Evolutionary conservation across 2,797 vertebrate genomes (phyloP).

Genomic region (Petrocephalus sullivani): DNA sequence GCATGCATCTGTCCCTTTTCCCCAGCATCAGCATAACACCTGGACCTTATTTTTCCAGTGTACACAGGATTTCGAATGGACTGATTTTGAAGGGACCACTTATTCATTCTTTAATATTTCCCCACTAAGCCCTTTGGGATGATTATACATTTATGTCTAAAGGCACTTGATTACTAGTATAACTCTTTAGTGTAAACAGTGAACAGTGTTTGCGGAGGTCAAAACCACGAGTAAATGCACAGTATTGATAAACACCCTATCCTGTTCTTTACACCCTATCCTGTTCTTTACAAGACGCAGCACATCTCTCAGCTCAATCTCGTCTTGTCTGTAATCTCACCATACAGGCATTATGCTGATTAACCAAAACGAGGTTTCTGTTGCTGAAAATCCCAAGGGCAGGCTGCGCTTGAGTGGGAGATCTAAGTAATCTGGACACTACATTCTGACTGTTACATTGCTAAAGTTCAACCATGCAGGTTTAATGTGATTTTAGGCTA

Average conservation of each 20-base stretch:
- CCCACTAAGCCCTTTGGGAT: background rate
- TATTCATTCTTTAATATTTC: background rate
- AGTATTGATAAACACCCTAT: background rate
- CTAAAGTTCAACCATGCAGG: background rate
- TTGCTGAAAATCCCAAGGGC: background rate
- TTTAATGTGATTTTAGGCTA: constrained; percentile 13
- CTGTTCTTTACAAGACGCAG: background rate
- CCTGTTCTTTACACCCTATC: background rate
- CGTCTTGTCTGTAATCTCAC: background rate
- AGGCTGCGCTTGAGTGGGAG: background rate
- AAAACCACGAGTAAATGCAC: background rate
- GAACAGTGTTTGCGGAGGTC: background rate
- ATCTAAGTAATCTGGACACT: background rate
- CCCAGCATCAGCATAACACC: background rate
- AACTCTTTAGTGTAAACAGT: background rate
- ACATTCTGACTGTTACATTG: background rate
- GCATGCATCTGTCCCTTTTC: background rate
- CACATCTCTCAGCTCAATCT: background rate
- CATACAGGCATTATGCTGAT: background rate
- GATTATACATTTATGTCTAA: background rate
- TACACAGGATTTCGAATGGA: background rate
- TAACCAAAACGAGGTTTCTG: background rate
- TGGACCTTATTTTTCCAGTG: background rate
- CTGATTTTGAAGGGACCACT: background rate
- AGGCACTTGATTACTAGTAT: background rate